Evolutionary conservation across 2,888 invertebrate genomes (phyloP), one percentile per base, ranked within the genome.

Genomic region (Fragum fragum): DNA sequence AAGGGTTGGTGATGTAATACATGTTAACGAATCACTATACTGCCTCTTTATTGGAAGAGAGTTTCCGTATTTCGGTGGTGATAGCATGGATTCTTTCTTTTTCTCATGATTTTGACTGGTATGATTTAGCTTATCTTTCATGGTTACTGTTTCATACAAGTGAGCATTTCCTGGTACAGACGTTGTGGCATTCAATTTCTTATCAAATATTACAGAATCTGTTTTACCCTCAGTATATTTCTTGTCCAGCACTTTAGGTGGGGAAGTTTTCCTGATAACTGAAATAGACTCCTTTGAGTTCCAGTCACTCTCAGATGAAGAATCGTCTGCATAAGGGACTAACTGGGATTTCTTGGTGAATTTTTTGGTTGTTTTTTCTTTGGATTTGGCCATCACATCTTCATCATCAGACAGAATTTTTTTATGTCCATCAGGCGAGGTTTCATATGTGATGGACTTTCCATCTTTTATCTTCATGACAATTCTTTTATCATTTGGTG

Each of bases 301-400:
- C 57, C 75, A 70, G 61, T 90, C 89, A 32, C 83, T 84, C 42
- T 92, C 92, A n/a, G 92, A 91, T n/a, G 91, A 91, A n/a, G 93
- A 93, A 76, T 94, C 94, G 81, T 91, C 91, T 14, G 90, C 90
- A 82, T 94, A 94, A 36, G 94, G 94, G 77, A 94, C 94, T 52
- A 94, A 85, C 57, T 86, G 79, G 9, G 85, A 79, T 28, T 86
- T 86, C 55, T 81, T 80, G 16, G 55, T 63, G 26, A 68, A 59
- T 59, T 76, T 79, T 53, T 78, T 84, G 11, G 28, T n/a, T 14
- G 32, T 52, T 23, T 68, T 76, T 36, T 69, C 79, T 55, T 72
- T 80, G 69, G 57, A 76, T 39, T 57, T 77, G 7, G 81, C 72
- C 14, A 77, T 61, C n/a, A 81, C 81, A n/a, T 85, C 88, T n/a